phyloP scores from a whole-genome alignment of 2,888 invertebrate genomes.

The Pseudeuparius sepicola region DNA sequence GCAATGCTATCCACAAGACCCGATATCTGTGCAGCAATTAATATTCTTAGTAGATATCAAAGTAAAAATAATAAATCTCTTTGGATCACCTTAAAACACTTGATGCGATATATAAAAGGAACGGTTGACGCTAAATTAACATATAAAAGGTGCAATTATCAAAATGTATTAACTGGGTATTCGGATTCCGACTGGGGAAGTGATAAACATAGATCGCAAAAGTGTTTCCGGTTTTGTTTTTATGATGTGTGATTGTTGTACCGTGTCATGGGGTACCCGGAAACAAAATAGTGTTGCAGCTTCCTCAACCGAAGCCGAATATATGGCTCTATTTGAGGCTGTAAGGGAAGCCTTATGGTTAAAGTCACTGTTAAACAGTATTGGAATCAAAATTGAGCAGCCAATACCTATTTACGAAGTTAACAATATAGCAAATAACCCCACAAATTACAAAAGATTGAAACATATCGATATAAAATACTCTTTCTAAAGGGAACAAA shows the following conservation, averaged over 20 bases:
- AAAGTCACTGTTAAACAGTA: slow-evolving; percentile 23
- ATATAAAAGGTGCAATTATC: slow-evolving; percentile 21
- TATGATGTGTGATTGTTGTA: slow-evolving; percentile 24
- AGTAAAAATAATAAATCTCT: slow-evolving; percentile 27
- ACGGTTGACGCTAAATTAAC: slow-evolving; percentile 25
- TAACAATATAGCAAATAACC: slow-evolving; percentile 30
- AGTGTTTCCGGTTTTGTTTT: slow-evolving; percentile 23
- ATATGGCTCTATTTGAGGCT: slow-evolving; percentile 24
- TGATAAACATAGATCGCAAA: slow-evolving; percentile 19
- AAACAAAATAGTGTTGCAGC: slow-evolving; percentile 28
- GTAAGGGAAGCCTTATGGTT: slow-evolving; percentile 30
- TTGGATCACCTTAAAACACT: slow-evolving; percentile 24
- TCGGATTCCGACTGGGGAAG: slow-evolving; percentile 27
- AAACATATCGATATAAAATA: slow-evolving; percentile 30
- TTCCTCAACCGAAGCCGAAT: slow-evolving; percentile 26
- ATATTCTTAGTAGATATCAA: slow-evolving; percentile 26
- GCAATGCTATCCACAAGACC: slow-evolving; percentile 20
- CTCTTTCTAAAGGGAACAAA: too few species aligned
- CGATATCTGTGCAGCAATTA: slow-evolving; percentile 24
- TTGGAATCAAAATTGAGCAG: slow-evolving; percentile 21
- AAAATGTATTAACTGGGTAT: slow-evolving; percentile 26
- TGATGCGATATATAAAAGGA: slow-evolving; percentile 27
- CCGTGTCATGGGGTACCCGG: slow-evolving; percentile 30
- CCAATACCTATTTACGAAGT: slow-evolving; percentile 28
- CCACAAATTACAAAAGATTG: slow-evolving; percentile 25